Evolutionary conservation across 2,797 vertebrate genomes (phyloP), one percentile per base, ranked within the genome.

Genomic region (Necrosyrtes monachus): DNA sequence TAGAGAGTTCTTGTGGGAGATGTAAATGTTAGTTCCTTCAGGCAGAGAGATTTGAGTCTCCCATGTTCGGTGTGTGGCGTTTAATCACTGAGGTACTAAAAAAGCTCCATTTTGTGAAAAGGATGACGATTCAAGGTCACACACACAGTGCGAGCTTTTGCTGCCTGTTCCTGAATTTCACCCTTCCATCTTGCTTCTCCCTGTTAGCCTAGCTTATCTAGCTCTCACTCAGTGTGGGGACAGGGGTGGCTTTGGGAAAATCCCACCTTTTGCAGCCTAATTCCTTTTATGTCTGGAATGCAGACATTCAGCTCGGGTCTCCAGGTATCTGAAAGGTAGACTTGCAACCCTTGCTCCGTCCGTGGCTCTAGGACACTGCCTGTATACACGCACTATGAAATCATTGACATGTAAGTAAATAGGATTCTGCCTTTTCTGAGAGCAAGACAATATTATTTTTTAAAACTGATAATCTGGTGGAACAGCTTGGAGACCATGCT

Each of bases 1-100:
- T 91, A 90, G 82, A 80, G 81, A 39, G 79, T 91, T 94, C 96
- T 88, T 90, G 46, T 59, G 85, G 94, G 91, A 95, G 79, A 96
- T 90, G 76, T 81, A 92, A 94, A 96, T 90, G 75, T 79, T 82
- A 94, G 50, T 43, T 94, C 90, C 94, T 92, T 83, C 69, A 90
- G 91, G 82, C 92, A 84, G 89, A 90, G 60, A 91, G 88, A 88
- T 92, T 88, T 72, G 69, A 96, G 84, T 83, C 87, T 94, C 57
- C 87, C 33, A 11, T 95, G 68, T 92, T 94, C 19, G 2, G 31
- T 68, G 27, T 33, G 31, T 85, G 68, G 60, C 0, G 0, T 83
- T 93, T 87, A 89, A 83, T 94, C 91, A 53, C 63, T 0, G 4
- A 85, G 48, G 37, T 74, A 60, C 87, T 88, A 51, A 87, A 87